A percentile compares a stretch with the other conserved stretches of the same genome.
Evolutionary conservation across 1,140 invertebrate species (phyloP).

Genomic region (Luehdorfia chinensis): DNA sequence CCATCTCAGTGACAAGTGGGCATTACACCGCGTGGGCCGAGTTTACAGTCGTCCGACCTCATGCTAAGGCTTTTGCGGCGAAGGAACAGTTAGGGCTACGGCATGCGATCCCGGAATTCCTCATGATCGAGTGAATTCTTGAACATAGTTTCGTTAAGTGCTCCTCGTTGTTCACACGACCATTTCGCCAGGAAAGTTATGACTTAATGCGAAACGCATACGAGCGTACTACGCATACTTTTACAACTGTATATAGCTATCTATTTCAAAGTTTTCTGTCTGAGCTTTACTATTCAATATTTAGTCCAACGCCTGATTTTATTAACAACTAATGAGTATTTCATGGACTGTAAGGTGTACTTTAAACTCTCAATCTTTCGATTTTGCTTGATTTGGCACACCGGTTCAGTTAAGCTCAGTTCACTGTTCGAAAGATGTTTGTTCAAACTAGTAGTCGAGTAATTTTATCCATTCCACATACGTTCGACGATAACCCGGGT

Average conservation of each 20-base stretch:
- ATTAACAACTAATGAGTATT: too few relatives aligned
- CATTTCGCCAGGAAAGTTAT: too few relatives aligned
- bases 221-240: too few relatives aligned
- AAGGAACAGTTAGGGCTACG: neutral
- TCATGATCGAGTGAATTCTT: constrained; percentile 2
- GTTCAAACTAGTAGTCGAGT: neutral
- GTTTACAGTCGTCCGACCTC: neutral
- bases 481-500: constrained; percentile 16
- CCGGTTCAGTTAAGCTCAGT: neutral
- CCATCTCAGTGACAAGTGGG: neutral
- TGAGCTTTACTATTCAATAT: too few relatives aligned
- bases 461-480: constrained; percentile 19
- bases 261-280: too few relatives aligned
- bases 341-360: too few relatives aligned
- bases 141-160: neutral
- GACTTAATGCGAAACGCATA: too few relatives aligned
- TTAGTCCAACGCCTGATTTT: too few relatives aligned
- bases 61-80: neutral
- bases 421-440: constrained; percentile 4
- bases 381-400: too few relatives aligned
- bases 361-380: too few relatives aligned
- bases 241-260: too few relatives aligned
- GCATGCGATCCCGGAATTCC: neutral
- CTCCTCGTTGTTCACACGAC: neutral
- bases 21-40: neutral